phyloP scores from a whole-genome alignment of 2,888 invertebrate species.

The Ophion obscuratus region DNA sequence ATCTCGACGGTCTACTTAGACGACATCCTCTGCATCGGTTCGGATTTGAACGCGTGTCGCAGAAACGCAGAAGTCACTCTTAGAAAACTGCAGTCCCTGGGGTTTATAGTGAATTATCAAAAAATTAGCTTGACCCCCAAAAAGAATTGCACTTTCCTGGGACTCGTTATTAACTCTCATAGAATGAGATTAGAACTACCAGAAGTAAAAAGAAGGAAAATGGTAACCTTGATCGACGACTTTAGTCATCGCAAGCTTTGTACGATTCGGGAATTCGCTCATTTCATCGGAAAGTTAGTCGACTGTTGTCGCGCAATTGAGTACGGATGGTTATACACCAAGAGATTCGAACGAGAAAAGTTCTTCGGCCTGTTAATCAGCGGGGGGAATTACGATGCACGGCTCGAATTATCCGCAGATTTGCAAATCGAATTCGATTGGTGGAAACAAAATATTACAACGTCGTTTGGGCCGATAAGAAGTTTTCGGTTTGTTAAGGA shows the following conservation, averaged over 20 bases:
- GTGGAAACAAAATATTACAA: conserved; percentile 21
- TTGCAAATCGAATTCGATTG: conserved; percentile 14
- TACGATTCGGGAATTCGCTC: conserved; percentile 2
- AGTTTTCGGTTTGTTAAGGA: conserved; percentile 1
- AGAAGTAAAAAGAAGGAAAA: conserved; percentile 7
- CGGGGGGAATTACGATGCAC: conserved; percentile 39
- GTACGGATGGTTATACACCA: conserved; percentile 23
- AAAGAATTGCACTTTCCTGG: conserved; percentile 35
- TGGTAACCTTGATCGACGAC: neutral
- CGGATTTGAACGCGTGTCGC: conserved; percentile 4
- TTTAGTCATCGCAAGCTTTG: neutral
- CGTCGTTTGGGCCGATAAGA: neutral
- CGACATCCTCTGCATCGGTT: conserved; percentile 30
- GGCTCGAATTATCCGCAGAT: neutral
- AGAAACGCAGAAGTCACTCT: conserved; percentile 18
- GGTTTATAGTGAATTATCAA: conserved; percentile 26
- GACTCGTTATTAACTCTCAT: conserved; percentile 26
- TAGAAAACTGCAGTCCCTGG: conserved; percentile 1
- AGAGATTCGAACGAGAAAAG: conserved; percentile 21
- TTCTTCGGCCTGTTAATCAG: conserved; percentile 6
- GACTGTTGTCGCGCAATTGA: conserved; percentile 14
- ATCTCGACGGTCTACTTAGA: conserved; percentile 31
- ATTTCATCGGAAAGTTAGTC: conserved; percentile 13
- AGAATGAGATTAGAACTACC: conserved; percentile 22
- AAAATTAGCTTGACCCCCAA: conserved; percentile 19